Base-by-base conservation (phyloP, 2,797 vertebrate genomes). In the Parauchenoglanis punctatus region DNA sequence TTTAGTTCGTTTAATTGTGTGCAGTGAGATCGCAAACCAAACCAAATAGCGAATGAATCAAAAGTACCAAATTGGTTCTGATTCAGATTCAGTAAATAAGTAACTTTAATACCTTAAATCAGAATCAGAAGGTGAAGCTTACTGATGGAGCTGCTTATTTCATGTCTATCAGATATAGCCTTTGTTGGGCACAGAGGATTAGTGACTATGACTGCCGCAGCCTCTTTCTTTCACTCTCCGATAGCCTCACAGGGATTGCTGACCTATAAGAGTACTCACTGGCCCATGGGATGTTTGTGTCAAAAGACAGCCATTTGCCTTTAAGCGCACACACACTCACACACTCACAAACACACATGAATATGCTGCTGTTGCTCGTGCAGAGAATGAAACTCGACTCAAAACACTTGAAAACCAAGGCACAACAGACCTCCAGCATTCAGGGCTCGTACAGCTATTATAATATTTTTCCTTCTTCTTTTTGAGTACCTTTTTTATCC, bases 261-360 rank as follows among this genome's bases (percentile, higher is more conserved):
- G 87, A 90, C 89, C 87, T 85, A 87, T 90, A 78, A 81, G 88
- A 84, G 85, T 87, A 84, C 83, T 61, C 56, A 13, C 28, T 77
- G 88, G 87, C 76, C 89, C 76, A 56, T 81, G 44, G 86, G 84
- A 84, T 83, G 63, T 87, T 77, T 84, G 65, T 76, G 73, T 90
- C 49, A 81, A 49, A 73, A 78, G 87, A 78, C 84, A 86, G 84
- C 46, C 77, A 23, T 80, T 88, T 52, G 77, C 75, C 75, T 44
- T 73, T 83, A 25, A 52, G 83, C 88, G 70, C 68, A 59, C 73
- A 65, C 44, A n/a, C 65, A 63, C 88, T 80, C 68, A 85, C 44
- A 63, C 67, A n/a, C 78, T 83, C 58, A 85, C 85, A 63, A 12
- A 85, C 54, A 85, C 85, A 59, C 49, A 83, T 7, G 76, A 49